phyloP scores from a whole-genome alignment of 2,888 invertebrate genomes.

The Eurytoma californica region DNA sequence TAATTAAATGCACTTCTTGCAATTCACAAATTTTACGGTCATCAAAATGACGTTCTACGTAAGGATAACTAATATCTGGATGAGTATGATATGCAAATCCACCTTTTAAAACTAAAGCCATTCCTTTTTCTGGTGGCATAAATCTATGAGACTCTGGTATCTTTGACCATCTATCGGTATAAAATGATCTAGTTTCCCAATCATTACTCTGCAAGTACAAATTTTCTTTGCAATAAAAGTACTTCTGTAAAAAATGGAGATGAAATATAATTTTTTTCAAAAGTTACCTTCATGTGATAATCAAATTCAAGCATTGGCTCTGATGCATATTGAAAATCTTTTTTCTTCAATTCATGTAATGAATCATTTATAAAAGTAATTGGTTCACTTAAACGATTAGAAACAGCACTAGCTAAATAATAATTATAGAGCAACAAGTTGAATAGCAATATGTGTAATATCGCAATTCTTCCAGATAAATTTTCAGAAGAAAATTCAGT shows the following conservation, averaged over 20 bases:
- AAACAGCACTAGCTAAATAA: constrained; percentile 69
- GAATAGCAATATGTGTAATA: constrained; percentile 66
- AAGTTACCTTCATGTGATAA: constrained; percentile 57
- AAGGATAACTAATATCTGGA: constrained; percentile 67
- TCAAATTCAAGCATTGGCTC: constrained; percentile 64
- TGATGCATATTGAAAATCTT: constrained; percentile 63
- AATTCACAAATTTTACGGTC: constrained; percentile 67
- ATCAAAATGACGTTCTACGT: constrained; percentile 65
- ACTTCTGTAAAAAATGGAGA: too few species aligned
- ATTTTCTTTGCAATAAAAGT: not conserved
- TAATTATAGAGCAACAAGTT: constrained; percentile 69
- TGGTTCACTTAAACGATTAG: constrained; percentile 67
- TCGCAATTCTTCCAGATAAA: constrained; percentile 65
- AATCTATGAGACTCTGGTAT: constrained; percentile 64
- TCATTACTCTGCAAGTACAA: constrained; percentile 59
- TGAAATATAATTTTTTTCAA: constrained; percentile 2
- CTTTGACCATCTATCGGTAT: constrained; percentile 61
- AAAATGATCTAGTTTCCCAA: constrained; percentile 63
- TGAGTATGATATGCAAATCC: constrained; percentile 69
- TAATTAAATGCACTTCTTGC: constrained; percentile 66
- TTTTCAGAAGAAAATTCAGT: constrained; percentile 63
- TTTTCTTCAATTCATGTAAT: constrained; percentile 64
- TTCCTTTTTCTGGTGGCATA: constrained; percentile 63
- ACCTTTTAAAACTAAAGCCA: constrained; percentile 63
- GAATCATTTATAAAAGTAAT: constrained; percentile 69